Conservation (phyloP, 2,797 vertebrate genomes). For the Oreonectes daqikongensis region DNA sequence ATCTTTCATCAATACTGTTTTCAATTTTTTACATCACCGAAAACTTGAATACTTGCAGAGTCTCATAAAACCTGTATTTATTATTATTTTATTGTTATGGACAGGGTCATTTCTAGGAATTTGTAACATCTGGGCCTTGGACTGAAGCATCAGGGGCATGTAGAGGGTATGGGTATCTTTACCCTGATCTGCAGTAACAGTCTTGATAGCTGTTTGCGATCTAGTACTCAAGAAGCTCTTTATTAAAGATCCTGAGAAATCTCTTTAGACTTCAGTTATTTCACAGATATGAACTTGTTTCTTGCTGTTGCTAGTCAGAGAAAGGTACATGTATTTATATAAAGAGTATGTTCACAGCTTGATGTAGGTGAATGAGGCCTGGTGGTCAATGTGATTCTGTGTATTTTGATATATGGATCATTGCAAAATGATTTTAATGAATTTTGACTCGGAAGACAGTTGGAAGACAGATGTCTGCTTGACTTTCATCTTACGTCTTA, state of each 20-base stretch:
- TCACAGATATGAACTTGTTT: too few relatives aligned
- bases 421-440: not conserved
- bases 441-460: not conserved
- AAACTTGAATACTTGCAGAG: slow-evolving; percentile 13
- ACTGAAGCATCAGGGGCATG: not conserved
- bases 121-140: not conserved
- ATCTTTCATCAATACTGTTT: slow-evolving; percentile 53
- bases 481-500: slow-evolving; percentile 1
- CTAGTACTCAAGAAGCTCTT: too few relatives aligned
- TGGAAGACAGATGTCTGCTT: not conserved
- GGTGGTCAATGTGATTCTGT: not conserved
- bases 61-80: not conserved
- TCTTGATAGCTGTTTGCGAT: too few relatives aligned
- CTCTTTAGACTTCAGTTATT: too few relatives aligned
- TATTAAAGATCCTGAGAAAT: too few relatives aligned
- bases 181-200: not conserved
- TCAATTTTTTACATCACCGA: slow-evolving; percentile 35
- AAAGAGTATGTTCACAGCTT: too few relatives aligned
- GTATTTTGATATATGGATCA: not conserved
- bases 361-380: not conserved
- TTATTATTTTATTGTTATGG: slow-evolving; percentile 9
- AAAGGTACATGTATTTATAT: too few relatives aligned
- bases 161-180: not conserved
- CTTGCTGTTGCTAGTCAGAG: too few relatives aligned
- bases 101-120: not conserved